Base-by-base conservation (phyloP, 2,113 vertebrate genomes). In the Hippoglossus stenolepis region DNA sequence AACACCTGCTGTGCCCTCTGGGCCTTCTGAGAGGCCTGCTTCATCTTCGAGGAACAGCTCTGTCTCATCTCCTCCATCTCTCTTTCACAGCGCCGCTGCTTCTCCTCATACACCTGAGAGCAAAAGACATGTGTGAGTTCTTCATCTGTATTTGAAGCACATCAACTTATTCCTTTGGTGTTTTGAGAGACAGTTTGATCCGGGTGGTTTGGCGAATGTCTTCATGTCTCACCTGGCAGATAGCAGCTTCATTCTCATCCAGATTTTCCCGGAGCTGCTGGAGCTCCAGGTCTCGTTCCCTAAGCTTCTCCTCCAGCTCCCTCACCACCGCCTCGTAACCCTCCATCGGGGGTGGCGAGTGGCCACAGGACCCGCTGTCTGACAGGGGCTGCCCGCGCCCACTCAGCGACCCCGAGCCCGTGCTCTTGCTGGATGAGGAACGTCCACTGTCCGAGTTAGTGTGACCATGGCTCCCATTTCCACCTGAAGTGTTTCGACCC, bases 351-450 rank as follows among this genome's bases (percentile, higher is more conserved):
- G 92, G 93, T 0, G 96, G 95, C 0, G 98, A 97, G 81, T 95
- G 96, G 5, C 95, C 97, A 10, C 96, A 96, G 35, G 97, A 98
- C 62, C 97, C 96, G 0, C 94, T 96, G 85, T 98, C 97, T 0
- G 97, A 97, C 62, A 97, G 95, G 40, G 93, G 95, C 77, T 95
- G 94, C 51, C 94, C 85, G 2, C 96, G 96, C 69, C 96, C 96
- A 0, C 96, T 96, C 61, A 98, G 87, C 0, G 98, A 99, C 31
- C 97, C 97, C 0, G 97, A 98, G 28, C 97, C 96, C 0, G 97
- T 97, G 93, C 98, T 99, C 91, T 99, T 99, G 91, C 97, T 98
- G 87, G 97, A 98, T 2, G 98, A 99, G 0, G 97, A 99, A 18
- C 98, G 96, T 9, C 98, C 98, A 0, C 98, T 99, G 93, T 99